Conservation (phyloP, 2,797 vertebrate genomes). For the Dicrostonyx torquatus region DNA sequence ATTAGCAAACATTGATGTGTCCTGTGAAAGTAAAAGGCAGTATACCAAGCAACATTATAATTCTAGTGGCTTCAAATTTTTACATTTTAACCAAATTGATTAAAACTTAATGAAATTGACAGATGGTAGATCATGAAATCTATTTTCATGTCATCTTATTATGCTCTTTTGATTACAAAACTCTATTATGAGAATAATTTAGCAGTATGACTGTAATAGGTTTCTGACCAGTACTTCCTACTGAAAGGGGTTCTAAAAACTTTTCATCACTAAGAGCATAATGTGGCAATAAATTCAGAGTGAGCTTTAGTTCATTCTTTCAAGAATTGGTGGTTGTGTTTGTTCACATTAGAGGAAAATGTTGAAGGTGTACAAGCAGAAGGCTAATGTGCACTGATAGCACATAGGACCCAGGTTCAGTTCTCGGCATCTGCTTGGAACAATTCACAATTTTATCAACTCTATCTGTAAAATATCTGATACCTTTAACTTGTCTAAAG, state of each 20-base stretch:
- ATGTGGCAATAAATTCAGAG: neutral
- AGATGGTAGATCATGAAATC: constrained; percentile 25
- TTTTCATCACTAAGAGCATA: neutral
- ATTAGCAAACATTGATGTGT: neutral
- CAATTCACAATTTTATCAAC: neutral
- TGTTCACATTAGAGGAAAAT: neutral
- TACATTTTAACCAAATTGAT: constrained; percentile 26
- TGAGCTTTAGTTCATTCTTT: neutral
- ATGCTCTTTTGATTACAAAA: constrained; percentile 37
- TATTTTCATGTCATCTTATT: constrained; percentile 42
- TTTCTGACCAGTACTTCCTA: neutral
- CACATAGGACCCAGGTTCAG: neutral
- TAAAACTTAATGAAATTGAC: constrained; percentile 40
- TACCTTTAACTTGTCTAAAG: no score
- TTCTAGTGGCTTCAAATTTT: neutral
- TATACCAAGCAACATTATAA: neutral
- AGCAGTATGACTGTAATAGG: neutral
- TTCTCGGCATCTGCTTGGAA: no score
- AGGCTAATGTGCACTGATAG: no score
- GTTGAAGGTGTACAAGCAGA: neutral
- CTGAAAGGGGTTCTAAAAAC: neutral
- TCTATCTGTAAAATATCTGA: neutral
- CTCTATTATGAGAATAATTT: constrained; percentile 51
- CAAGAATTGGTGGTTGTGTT: neutral
- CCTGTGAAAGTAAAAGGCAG: neutral